A percentile compares a stretch with the other conserved stretches of the same genome.
These are phyloP conservation scores for Sebastes hubbsi DNA, from an alignment of 2,797 vertebrate genomes.

Conservation along the genomic window DNA sequence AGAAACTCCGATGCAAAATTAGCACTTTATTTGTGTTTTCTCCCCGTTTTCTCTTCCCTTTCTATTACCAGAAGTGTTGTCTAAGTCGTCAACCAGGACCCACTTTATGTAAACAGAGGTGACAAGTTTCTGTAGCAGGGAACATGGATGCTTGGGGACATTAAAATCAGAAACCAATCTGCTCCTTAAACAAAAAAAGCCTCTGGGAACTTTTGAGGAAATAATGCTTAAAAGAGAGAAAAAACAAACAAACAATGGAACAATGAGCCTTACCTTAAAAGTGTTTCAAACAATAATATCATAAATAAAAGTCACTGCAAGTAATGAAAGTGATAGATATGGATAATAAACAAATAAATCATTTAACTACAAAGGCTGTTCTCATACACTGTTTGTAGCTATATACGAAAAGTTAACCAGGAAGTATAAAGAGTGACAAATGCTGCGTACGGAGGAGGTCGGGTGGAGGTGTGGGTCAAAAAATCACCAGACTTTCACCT, in stretches of 20 bases:
- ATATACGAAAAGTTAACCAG: too few species aligned
- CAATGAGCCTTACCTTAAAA: background rate
- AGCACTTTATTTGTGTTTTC: background rate
- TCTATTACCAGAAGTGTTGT: background rate
- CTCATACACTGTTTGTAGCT: too few species aligned
- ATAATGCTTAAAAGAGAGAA: background rate
- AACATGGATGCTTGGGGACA: background rate
- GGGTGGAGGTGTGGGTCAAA: too few species aligned
- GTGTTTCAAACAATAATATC: background rate
- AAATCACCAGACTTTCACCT: too few species aligned
- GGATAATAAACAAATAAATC: background rate
- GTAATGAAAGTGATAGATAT: background rate
- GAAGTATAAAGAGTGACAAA: too few species aligned
- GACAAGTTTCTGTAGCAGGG: constrained; percentile 2
- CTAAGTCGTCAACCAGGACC: constrained; percentile 12
- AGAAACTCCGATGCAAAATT: background rate
- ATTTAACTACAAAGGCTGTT: background rate
- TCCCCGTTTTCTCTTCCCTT: background rate
- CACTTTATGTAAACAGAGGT: constrained; percentile 16
- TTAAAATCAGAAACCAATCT: constrained; percentile 17
- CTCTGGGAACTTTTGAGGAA: background rate
- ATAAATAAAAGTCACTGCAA: background rate
- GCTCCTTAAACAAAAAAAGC: background rate
- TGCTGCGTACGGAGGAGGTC: too few species aligned
- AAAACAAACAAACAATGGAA: background rate